Evolutionary conservation across 2,113 vertebrate species (phyloP).

Genomic region (Atractosteus spatula): DNA sequence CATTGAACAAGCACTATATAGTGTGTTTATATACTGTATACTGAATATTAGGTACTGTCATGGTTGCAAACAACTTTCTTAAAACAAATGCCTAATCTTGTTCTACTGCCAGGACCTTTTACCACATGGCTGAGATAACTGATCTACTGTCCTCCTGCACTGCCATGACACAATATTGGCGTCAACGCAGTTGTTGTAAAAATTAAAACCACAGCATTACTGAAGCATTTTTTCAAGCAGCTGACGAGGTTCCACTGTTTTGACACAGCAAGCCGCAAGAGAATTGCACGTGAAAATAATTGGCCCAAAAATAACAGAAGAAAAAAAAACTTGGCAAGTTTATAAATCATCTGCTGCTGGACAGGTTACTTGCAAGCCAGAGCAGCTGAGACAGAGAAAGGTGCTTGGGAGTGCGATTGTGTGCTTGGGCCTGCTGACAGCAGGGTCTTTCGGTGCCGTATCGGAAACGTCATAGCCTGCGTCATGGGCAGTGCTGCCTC

Average conservation of each 20-base stretch:
- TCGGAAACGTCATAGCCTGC: too few relatives aligned
- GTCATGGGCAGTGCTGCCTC: too few relatives aligned
- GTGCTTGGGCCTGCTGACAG: not conserved
- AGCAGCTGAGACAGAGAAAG: not conserved
- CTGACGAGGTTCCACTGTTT: slow-evolving; percentile 9
- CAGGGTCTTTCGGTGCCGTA: not conserved
- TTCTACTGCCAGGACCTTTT: too few relatives aligned
- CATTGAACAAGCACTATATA: too few relatives aligned
- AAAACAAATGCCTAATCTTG: too few relatives aligned
- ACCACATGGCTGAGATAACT: too few relatives aligned
- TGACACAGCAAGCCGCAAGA: not conserved
- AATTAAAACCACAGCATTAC: not conserved
- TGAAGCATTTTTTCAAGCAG: not conserved
- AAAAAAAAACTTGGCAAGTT: not conserved
- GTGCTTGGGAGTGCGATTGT: not conserved
- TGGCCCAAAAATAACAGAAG: slow-evolving; percentile 20
- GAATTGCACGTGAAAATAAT: slow-evolving; percentile 10
- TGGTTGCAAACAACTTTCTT: too few relatives aligned
- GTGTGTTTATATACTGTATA: too few relatives aligned
- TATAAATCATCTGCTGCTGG: slow-evolving; percentile 15
- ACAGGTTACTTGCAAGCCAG: not conserved
- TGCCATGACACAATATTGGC: not conserved
- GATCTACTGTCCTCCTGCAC: not conserved
- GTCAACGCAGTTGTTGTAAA: not conserved
- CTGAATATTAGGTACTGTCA: too few relatives aligned